phyloP scores from a whole-genome alignment of 2,888 invertebrate species.

The Micropterix aruncella region DNA sequence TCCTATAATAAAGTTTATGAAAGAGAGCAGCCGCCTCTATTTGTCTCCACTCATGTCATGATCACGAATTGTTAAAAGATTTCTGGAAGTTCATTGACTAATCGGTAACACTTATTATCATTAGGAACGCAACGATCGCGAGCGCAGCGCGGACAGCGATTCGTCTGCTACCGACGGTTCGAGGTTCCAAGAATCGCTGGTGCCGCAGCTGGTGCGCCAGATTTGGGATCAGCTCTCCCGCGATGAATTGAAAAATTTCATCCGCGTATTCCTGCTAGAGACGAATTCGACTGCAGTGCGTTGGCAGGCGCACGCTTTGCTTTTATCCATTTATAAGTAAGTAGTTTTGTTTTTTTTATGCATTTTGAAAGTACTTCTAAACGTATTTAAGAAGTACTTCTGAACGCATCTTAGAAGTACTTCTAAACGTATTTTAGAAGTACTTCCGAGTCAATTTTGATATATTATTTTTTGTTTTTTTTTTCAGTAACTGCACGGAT shows the following conservation, averaged over 20 bases:
- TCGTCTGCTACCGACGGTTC: conserved; percentile 30
- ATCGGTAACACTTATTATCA: background rate
- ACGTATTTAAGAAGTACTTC: too few species aligned
- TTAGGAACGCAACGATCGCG: conserved; percentile 19
- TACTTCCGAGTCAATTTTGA: too few species aligned
- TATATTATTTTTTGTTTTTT: conserved; percentile 2
- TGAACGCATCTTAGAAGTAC: too few species aligned
- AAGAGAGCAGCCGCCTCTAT: too few species aligned
- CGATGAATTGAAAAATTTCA: conserved; percentile 56
- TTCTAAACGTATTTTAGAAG: too few species aligned
- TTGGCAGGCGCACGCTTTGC: conserved; percentile 88
- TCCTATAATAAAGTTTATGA: too few species aligned
- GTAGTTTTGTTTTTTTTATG: too few species aligned
- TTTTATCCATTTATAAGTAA: conserved; percentile 71
- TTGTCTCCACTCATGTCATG: too few species aligned
- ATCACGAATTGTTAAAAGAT: too few species aligned
- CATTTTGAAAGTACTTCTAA: too few species aligned
- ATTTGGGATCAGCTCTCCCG: conserved; percentile 40
- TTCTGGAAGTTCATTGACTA: background rate
- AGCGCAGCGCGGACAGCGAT: conserved; percentile 34
- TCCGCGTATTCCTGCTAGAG: conserved; percentile 83
- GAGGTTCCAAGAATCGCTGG: conserved; percentile 34
- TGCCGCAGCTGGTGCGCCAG: conserved; percentile 31
- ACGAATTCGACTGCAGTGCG: conserved; percentile 86
- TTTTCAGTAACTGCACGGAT: conserved; percentile 54